These are phyloP conservation scores for Chymomyza caudatula DNA, from an alignment of 2,888 invertebrate species.

Conservation along the genomic window DNA sequence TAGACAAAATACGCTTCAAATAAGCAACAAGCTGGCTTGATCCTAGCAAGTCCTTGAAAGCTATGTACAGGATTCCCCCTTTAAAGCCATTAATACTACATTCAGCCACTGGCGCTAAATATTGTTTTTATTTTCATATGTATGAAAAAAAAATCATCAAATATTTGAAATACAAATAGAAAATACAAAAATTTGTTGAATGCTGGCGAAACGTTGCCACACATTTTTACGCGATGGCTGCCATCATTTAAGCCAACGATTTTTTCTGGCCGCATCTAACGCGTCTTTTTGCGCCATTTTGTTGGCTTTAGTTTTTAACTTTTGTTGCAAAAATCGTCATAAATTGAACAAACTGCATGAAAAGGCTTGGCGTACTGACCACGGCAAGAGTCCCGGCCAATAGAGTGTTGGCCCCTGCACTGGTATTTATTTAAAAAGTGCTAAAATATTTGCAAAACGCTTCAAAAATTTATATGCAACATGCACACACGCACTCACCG, in stretches of 20 bases:
- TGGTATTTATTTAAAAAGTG: conserved; percentile 54
- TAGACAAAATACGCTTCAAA: no score
- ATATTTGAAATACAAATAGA: conserved; percentile 35
- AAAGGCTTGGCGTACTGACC: neutral
- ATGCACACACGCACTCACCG: neutral
- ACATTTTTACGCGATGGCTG: conserved; percentile 4
- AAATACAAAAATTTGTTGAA: conserved; percentile 10
- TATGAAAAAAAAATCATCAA: conserved; percentile 1
- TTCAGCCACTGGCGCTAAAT: neutral
- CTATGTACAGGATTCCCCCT: no score
- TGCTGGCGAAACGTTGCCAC: conserved; percentile 21
- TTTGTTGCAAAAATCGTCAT: conserved; percentile 46
- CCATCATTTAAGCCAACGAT: neutral
- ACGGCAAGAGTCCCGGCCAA: conserved; percentile 7
- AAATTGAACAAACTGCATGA: conserved; percentile 55
- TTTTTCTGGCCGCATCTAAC: neutral
- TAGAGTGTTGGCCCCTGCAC: neutral
- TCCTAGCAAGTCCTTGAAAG: no score
- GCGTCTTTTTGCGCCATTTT: conserved; percentile 20
- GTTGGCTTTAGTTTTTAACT: conserved; percentile 41
- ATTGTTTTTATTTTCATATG: neutral
- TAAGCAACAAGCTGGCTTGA: no score
- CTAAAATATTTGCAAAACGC: conserved; percentile 64
- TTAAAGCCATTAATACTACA: neutral
- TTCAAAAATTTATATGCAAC: conserved; percentile 36